Evolutionary conservation across 2,113 vertebrate genomes (phyloP).

Genomic region (Archocentrus centrarchus): DNA sequence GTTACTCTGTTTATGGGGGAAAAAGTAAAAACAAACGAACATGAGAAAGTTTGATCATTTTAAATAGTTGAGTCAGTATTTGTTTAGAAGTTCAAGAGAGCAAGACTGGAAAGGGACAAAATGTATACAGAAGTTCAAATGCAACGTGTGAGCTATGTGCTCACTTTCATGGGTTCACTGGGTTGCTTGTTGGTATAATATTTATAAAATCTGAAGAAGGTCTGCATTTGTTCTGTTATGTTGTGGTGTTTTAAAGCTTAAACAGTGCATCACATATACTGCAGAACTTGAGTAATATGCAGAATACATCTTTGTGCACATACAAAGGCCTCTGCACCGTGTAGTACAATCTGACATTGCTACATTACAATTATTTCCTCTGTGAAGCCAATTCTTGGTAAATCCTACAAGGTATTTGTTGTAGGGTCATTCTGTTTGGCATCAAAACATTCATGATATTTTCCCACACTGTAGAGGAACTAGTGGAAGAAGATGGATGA

Average conservation of each 20-base stretch:
- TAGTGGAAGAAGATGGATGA: no score
- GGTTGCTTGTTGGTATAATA: not conserved
- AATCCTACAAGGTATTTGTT: not conserved
- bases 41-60: not conserved
- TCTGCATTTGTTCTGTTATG: not conserved
- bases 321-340: not conserved
- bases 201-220: not conserved
- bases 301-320: no score
- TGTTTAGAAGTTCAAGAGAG: not conserved
- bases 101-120: not conserved
- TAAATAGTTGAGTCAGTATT: not conserved
- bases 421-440: not conserved
- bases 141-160: not conserved
- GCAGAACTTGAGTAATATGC: not conserved
- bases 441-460: not conserved
- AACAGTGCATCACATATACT: rapidly evolving
- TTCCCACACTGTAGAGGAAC: not conserved
- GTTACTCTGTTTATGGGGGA: not conserved
- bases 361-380: not conserved
- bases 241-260: not conserved
- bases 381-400: not conserved
- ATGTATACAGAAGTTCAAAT: not conserved
- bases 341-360: not conserved
- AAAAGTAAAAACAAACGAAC: not conserved
- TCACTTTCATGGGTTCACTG: not conserved